A percentile compares a stretch with the other conserved stretches of the same genome.
Evolutionary conservation across 2,113 vertebrate genomes (phyloP).

Genomic region (Rhodinocichla rosea): DNA sequence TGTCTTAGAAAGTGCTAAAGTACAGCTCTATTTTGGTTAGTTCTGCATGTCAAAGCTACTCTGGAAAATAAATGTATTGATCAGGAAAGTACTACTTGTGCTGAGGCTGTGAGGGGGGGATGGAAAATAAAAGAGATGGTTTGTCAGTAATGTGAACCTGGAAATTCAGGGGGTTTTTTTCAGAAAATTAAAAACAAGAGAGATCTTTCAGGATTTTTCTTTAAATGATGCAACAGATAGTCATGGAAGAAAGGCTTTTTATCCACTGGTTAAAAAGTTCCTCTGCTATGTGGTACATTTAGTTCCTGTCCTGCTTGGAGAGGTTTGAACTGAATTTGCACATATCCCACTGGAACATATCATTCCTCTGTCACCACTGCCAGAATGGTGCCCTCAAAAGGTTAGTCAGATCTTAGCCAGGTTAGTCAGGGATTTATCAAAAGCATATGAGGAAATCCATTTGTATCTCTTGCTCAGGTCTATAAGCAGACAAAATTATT

Average conservation of each 20-base stretch:
- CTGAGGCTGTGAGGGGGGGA: background rate
- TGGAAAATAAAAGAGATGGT: background rate
- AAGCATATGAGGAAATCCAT: background rate
- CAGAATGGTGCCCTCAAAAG: background rate
- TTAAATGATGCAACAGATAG: background rate
- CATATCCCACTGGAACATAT: background rate
- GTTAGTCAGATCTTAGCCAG: background rate
- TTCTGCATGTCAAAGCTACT: background rate
- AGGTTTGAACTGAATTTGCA: background rate
- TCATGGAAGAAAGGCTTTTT: background rate
- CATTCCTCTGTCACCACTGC: background rate
- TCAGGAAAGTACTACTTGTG: background rate
- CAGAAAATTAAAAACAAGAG: background rate
- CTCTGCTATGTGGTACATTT: background rate
- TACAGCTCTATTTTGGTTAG: background rate
- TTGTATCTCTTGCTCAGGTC: background rate
- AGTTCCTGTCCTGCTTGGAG: background rate
- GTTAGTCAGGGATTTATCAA: background rate
- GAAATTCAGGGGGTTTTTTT: background rate
- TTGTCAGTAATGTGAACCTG: background rate
- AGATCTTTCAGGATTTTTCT: background rate
- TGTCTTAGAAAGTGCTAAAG: background rate
- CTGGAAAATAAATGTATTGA: background rate
- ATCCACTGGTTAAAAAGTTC: background rate
- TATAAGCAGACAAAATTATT: background rate